Conservation (phyloP, 2,797 vertebrate genomes). For the Microctenopoma stevenorrisi region DNA sequence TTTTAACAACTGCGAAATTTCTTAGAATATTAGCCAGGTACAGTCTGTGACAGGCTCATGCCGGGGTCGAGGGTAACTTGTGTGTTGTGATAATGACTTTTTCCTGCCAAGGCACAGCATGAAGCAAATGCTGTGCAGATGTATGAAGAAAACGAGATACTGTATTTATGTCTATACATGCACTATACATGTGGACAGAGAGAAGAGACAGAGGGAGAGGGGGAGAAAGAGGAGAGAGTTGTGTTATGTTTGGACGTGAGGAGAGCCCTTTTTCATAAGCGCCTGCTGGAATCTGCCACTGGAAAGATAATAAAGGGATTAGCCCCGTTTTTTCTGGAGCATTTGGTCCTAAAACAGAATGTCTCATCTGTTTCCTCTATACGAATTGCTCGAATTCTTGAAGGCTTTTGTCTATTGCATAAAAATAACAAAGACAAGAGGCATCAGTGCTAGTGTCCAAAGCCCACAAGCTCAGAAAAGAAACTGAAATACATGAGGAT, state of each 20-base stretch:
- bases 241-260: conserved; percentile 88
- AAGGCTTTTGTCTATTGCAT: conserved; percentile 92
- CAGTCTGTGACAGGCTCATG: conserved; percentile 71
- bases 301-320: conserved; percentile 97
- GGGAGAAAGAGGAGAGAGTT: conserved; percentile 46
- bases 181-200: neutral
- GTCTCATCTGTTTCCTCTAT: conserved; percentile 97
- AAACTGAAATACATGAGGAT: conserved; percentile 19
- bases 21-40: conserved; percentile 70
- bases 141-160: conserved; percentile 12
- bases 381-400: conserved; percentile 88
- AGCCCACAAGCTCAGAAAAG: conserved; percentile 33
- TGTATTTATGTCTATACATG: conserved; percentile 6
- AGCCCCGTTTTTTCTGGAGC: conserved; percentile 87
- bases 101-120: conserved; percentile 79
- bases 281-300: conserved; percentile 90
- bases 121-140: conserved; percentile 87
- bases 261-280: conserved; percentile 87
- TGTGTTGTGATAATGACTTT: conserved; percentile 80
- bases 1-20: conserved; percentile 50
- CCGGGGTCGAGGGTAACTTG: conserved; percentile 70
- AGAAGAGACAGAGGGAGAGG: conserved; percentile 67
- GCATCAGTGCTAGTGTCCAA: conserved; percentile 43
- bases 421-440: conserved; percentile 68
- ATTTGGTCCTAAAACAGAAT: conserved; percentile 92